Evolutionary conservation across 1,140 invertebrate genomes (phyloP), one percentile per base, ranked within the genome.

Genomic region (Colletes latitarsis): DNA sequence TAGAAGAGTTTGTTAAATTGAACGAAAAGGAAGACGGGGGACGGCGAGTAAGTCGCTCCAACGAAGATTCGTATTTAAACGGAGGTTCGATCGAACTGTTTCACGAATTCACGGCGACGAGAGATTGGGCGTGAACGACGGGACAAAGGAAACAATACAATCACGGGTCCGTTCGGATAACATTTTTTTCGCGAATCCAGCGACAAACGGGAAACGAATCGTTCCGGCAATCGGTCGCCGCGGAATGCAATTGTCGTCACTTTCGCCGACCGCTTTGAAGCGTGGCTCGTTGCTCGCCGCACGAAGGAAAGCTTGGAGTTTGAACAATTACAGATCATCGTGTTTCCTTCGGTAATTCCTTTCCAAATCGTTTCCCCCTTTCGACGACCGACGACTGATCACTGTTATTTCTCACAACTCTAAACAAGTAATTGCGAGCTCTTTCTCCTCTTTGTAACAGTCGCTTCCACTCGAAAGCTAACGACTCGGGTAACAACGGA

Each of bases 231-330:
- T 77, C 49, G 75, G 41, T 14, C 53, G 53, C 75, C 55, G 55
- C 66, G 75, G 75, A 77, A 77, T 70, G 75, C 75, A 77, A 77
- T 77, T 77, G 75, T 77, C 75, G 66, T 77, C 75, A 57, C 55
- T 77, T 77, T 77, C 75, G 64, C 64, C 43, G 12, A 21, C 64
- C 64, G 75, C 57, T 77, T 60, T 60, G 66, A 77, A 77, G 57
- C 75, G 53, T n/a, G 53, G 66, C 3, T 43, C 43, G 12, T 52
- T 62, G 60, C 14, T 53, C 30, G 46, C 60, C 46, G 62, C 46
- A 66, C 62, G 72, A 66, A 75, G 39, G 64, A 60, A 49, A 58
- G 43, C 21, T 53, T n/a, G 19, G 30, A 46, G 17, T 75, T 66
- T 55, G n/a, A 64, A 75, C 73, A 66, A 75, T 66, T 43, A 55